Evolutionary conservation across 2,797 vertebrate genomes (phyloP).

Genomic region (Dermochelys coriacea): DNA sequence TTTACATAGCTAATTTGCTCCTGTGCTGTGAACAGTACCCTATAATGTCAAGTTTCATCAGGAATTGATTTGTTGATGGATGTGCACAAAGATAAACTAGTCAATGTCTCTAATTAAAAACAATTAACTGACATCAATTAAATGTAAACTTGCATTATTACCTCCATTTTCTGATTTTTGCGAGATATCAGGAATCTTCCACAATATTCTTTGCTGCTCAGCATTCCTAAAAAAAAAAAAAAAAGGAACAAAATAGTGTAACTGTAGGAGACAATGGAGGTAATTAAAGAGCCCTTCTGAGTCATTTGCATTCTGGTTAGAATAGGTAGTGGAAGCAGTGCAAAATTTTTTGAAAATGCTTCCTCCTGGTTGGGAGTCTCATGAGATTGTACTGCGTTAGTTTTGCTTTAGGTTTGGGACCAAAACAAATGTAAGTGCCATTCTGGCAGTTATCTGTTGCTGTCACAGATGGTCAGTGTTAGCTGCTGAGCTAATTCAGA

Average conservation of each 20-base stretch:
- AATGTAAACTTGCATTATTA: constrained; percentile 61
- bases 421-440: neutral
- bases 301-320: neutral
- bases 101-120: neutral
- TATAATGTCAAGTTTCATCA: neutral
- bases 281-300: neutral
- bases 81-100: rapidly evolving
- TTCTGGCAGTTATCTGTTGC: neutral
- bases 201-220: constrained; percentile 95
- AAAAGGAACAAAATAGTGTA: constrained; percentile 44
- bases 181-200: constrained; percentile 97
- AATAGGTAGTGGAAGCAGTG: rapidly evolving
- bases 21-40: neutral
- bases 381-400: neutral
- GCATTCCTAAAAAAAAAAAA: constrained; percentile 87
- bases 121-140: neutral
- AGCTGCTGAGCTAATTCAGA: neutral
- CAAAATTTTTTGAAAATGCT: neutral
- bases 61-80: neutral
- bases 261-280: neutral
- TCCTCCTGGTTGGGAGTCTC: neutral
- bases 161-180: constrained; percentile 98
- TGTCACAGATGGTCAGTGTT: neutral
- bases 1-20: neutral
- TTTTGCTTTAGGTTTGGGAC: neutral